Base-by-base conservation (phyloP, 2,888 invertebrate genomes). In the Polymixis lichenea region DNA sequence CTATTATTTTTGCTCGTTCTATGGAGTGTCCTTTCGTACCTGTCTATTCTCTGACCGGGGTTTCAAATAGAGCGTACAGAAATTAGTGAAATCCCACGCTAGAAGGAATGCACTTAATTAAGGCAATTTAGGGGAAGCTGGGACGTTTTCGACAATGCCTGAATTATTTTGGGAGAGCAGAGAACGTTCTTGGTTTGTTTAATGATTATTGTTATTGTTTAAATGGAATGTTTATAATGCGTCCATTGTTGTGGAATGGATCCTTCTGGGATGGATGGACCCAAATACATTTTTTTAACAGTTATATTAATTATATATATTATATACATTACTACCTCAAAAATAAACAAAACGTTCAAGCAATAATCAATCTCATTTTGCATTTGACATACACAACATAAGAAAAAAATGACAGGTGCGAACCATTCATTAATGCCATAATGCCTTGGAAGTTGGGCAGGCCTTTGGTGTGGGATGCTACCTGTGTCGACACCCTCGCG, bases 41-140 rank as follows among this genome's bases (percentile, higher is more conserved):
- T 22, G 17, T 4, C 32, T 58, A 51, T 65, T 19, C 9, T 32
- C 15, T 75, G 51, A 69, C 53, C 9, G 7, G n/a, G 15, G 9
- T 17, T 46, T 38, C 25, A 22, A 72, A 22, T 70, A 53, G 17
- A 70, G 65, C 72, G 70, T 28, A 60, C 58, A 38, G 75, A 75
- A 77, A 69, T 77, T 74, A 32, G 56, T 62, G 68, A 56, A 74
- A 72, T 73, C 75, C 56, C 61, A 60, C 73, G 67, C 73, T 72
- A 51, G 55, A 66, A 82, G 84, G 72, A 75, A 82, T 80, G 80
- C 75, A 75, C 75, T 85, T 86, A 80, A 80, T 85, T 83, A 78
- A 78, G 73, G 76, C 74, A 76, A 78, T 87, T 77, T 75, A 67
- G 75, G 65, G 51, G 72, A 76, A 61, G 70, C 72, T 51, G 60